Evolutionary conservation across 1,140 invertebrate genomes (phyloP).

Genomic region (Drepana arcuata): DNA sequence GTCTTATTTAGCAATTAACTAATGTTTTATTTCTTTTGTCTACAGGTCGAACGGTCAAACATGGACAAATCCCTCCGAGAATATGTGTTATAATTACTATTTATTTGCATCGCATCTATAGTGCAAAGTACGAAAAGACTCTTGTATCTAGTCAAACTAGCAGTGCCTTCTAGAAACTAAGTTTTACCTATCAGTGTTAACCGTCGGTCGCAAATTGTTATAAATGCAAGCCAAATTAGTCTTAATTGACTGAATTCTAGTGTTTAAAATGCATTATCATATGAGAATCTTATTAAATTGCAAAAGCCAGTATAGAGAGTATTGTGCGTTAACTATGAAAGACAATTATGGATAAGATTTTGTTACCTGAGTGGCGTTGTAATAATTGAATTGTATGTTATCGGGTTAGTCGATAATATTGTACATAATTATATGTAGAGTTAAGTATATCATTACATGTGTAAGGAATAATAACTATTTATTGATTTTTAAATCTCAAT

Average conservation of each 20-base stretch:
- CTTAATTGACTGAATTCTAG: too few relatives aligned
- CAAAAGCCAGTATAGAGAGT: too few relatives aligned
- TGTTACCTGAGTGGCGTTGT: slow-evolving; percentile 43
- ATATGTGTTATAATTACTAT: slow-evolving; percentile 40
- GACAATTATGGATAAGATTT: too few relatives aligned
- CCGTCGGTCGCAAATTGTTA: too few relatives aligned
- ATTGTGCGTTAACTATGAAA: too few relatives aligned
- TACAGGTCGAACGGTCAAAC: slow-evolving; percentile 34
- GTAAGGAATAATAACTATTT: slow-evolving; percentile 54
- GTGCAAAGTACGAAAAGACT: slow-evolving; percentile 55
- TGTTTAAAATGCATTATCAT: too few relatives aligned
- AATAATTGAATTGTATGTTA: slow-evolving; percentile 22
- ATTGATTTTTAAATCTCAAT: too few relatives aligned
- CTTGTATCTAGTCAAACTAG: slow-evolving; percentile 60
- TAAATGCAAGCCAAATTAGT: too few relatives aligned
- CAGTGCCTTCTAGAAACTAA: too few relatives aligned
- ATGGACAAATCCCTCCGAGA: slow-evolving; percentile 55
- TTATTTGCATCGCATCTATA: slow-evolving; percentile 26
- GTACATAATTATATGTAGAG: slow-evolving; percentile 38
- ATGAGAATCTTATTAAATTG: too few relatives aligned
- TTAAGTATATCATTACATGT: too few relatives aligned
- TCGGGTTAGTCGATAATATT: slow-evolving; percentile 26
- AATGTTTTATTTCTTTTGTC: slow-evolving; percentile 34
- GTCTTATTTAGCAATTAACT: slow-evolving; percentile 3
- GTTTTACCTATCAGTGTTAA: too few relatives aligned